Percentiles rank a stretch among this genome's conserved stretches.
These are phyloP conservation scores for Scaptomyza cyrtandrae DNA, from an alignment of 2,888 invertebrate species.

Conservation along the genomic window DNA sequence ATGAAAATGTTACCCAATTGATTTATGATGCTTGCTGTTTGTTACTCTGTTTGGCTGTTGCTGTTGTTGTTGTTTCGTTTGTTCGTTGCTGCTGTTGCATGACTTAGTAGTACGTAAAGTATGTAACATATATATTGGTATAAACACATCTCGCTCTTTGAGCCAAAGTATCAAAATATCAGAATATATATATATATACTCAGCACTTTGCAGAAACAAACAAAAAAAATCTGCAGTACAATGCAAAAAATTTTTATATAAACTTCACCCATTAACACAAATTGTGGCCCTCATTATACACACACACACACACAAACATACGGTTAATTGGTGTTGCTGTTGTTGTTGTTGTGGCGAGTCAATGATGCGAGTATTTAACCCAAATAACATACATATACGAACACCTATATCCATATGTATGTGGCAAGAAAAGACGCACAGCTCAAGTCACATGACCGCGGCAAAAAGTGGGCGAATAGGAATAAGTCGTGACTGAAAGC, in stretches of 20 bases:
- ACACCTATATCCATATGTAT: neutral
- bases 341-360: constrained; percentile 5
- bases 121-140: neutral
- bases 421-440: neutral
- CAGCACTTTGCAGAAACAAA: constrained; percentile 9
- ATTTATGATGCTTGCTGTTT: constrained; percentile 48
- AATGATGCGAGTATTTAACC: constrained; percentile 62
- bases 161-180: neutral
- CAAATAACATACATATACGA: constrained; percentile 45
- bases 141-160: neutral
- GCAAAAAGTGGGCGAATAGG: constrained; percentile 10
- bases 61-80: neutral
- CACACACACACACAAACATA: neutral
- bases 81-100: neutral
- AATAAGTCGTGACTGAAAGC: constrained; percentile 26
- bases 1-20: constrained; percentile 72
- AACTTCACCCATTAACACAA: constrained; percentile 76
- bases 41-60: neutral
- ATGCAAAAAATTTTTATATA: constrained; percentile 42
- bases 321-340: neutral
- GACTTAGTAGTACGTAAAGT: neutral
- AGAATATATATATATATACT: no score
- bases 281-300: constrained; percentile 46
- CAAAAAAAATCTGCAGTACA: constrained; percentile 28
- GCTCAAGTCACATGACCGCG: constrained; percentile 32